Base-by-base conservation (phyloP, 2,797 vertebrate genomes). In the Macrochelys suwanniensis region DNA sequence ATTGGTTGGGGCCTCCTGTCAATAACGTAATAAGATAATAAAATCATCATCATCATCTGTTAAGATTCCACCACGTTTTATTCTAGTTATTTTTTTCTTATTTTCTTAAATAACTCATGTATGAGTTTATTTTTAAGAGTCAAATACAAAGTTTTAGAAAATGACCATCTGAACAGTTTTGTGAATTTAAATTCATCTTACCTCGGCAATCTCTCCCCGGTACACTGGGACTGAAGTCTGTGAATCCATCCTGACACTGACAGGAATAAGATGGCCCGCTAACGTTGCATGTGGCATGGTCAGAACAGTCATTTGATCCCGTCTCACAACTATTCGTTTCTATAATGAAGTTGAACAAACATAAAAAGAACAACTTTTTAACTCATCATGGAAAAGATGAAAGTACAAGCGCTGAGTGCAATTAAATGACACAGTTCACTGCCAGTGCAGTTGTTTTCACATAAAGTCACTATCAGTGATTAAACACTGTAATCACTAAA, bases 191-290 rank as follows among this genome's bases (percentile, higher is more conserved):
- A 47, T 93, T 47, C 76, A 54, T 65, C 16, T 79, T 84, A 53
- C n/a, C 54, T 37, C 42, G 53, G 76, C 96, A 97, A 74, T 80
- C 25, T 93, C 61, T 95, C 6, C 96, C 96, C 85, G 94, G 91
- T 71, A 96, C 89, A 2, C 0, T 25, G 4, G 91, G 91, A 51
- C 92, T 97, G 11, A 9, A 15, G 15, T 97, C 96, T 45, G 10
- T 84, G 90, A 95, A 96, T 89, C 89, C 91, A 50, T 84, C 1
- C 5, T 91, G 90, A 83, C 96, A 97, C 3, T 82, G 68, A 11
- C 96, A 96, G 45, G 86, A 84, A 61, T 94, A 94, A 57, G 17
- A 84, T 77, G 82, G 85, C 92, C 57, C 85, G 71, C 84, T 71
- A 88, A 42, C 11, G 45, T 11, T 89, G 80, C 96, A 97, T 71